Evolutionary conservation across 2,113 vertebrate genomes (phyloP), one percentile per base, ranked within the genome.

Genomic region (Jaculus jaculus): DNA sequence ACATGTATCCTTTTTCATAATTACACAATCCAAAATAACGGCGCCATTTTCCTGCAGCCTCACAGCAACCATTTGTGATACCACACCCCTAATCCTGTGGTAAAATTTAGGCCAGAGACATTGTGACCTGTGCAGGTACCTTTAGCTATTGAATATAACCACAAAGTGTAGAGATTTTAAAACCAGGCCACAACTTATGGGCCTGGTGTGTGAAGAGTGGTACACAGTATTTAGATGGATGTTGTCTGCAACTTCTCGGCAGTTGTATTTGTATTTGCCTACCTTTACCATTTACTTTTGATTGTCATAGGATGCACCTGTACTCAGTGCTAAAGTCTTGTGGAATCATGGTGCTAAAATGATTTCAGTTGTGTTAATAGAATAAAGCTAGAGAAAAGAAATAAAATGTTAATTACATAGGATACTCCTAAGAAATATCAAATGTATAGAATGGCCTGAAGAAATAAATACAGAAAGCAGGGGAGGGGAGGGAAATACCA

Each of bases 1-100:
- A 99, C 99, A 21, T 99, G 99, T 99, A 99, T 99, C 99, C 98
- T 99, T 66, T 96, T 96, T 58, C 58, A 51, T 42, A 89, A 69
- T 26, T 17, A 17, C 42, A 9, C 78, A 72, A 72, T 80, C 91
- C 63, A 68, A 60, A 42, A 68, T 20, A 82, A 37, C 42, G 60
- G 32, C 26, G 58, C 30, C 7, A 5, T 58, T 42, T 51, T 30
- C 47, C 58, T 77, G 1, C 13, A 11, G 63, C 84, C 66, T 72
- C 28, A 21, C 13, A 61, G 54, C 34, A 74, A 20, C 24, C 20
- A 28, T 90, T 32, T 68, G 26, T 61, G 75, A 7, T 8, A 1
- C 18, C 83, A 24, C 18, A 80, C 15, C 69, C 5, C 0, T 32
- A 34, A 54, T 65, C 82, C 69, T 7, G 23, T 66, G 65, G 47